phyloP scores from a whole-genome alignment of 2,797 vertebrate genomes.

The Eulemur mongoz region DNA sequence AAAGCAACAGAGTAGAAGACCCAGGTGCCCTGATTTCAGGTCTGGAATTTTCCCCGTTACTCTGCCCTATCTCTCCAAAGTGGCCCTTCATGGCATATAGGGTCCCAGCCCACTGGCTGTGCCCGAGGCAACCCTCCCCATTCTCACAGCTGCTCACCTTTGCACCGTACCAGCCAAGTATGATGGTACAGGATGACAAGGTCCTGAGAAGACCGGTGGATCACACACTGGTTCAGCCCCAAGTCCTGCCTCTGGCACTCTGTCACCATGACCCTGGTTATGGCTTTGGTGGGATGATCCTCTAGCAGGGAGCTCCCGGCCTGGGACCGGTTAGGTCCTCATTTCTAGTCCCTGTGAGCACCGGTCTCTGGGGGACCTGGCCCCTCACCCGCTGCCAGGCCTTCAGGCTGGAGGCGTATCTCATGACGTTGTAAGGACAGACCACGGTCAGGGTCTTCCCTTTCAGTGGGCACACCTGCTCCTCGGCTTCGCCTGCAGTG shows the following conservation, averaged over 20 bases:
- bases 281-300: background rate
- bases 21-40: background rate
- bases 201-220: background rate
- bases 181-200: rapidly evolving
- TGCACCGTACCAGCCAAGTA: background rate
- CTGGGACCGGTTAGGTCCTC: background rate
- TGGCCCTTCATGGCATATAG: background rate
- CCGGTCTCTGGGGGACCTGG: background rate
- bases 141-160: background rate
- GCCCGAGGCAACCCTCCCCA: background rate
- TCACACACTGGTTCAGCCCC: conserved; percentile 20
- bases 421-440: background rate
- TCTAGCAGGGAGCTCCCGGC: background rate
- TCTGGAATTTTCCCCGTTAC: background rate
- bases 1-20: background rate
- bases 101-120: background rate
- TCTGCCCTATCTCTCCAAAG: background rate
- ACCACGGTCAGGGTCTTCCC: background rate
- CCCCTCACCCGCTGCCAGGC: background rate
- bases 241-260: background rate
- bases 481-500: background rate
- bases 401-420: background rate
- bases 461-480: background rate
- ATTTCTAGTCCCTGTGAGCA: background rate
- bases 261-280: background rate